These are phyloP conservation scores for Orcinus orca DNA, from an alignment of 2,113 vertebrate species.

Conservation along the genomic window DNA sequence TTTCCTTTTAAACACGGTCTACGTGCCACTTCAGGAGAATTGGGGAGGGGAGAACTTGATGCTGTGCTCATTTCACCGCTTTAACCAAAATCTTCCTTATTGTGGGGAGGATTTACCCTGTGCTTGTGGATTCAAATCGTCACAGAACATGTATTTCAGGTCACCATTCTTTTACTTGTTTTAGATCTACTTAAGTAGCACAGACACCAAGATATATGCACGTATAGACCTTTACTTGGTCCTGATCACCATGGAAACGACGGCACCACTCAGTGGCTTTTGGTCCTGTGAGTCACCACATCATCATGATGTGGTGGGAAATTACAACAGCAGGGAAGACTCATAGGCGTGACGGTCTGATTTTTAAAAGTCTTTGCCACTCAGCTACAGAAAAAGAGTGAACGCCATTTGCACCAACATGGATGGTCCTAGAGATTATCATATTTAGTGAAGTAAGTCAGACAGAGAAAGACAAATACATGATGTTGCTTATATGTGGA, in stretches of 20 bases:
- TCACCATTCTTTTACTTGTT: not conserved
- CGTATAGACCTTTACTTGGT: not conserved
- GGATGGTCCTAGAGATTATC: not conserved
- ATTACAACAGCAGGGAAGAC: not conserved
- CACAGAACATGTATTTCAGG: not conserved
- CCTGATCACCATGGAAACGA: not conserved
- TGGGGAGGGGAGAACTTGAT: not conserved
- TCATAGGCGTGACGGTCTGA: not conserved
- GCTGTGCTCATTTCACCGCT: not conserved
- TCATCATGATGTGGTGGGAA: not conserved
- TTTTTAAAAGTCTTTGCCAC: not conserved
- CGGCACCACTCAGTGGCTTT: not conserved
- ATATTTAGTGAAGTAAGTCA: not conserved
- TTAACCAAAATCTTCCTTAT: not conserved
- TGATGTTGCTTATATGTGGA: not conserved
- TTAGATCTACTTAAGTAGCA: not conserved
- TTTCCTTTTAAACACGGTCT: not conserved
- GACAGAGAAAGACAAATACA: not conserved
- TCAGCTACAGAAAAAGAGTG: not conserved
- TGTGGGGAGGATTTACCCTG: not conserved
- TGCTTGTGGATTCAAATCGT: not conserved
- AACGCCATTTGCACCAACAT: not conserved
- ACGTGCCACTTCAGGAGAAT: not conserved
- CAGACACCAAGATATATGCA: not conserved
- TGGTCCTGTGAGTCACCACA: not conserved